Evolutionary conservation across 1,140 invertebrate genomes (phyloP).

Genomic region (Metaphire vulgaris): DNA sequence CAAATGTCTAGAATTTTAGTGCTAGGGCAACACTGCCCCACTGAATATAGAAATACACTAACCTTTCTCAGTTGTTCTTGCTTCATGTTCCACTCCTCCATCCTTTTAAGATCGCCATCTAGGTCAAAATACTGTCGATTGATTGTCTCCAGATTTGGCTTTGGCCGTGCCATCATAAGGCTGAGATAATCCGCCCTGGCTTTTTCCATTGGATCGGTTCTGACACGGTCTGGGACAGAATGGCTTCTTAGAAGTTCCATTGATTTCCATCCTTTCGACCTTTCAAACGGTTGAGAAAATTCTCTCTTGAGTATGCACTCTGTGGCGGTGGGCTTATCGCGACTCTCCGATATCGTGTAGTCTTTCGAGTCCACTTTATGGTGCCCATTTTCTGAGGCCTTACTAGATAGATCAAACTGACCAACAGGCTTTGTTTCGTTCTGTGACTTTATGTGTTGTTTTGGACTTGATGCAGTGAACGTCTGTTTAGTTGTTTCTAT

Average conservation of each 20-base stretch:
- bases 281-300: background rate
- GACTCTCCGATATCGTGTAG: too few relatives aligned
- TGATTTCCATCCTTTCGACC: background rate
- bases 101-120: conserved; percentile 58
- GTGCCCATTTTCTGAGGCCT: too few relatives aligned
- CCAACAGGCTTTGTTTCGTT: too few relatives aligned
- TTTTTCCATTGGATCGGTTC: background rate
- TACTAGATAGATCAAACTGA: too few relatives aligned
- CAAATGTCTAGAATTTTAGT: too few relatives aligned
- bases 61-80: conserved; percentile 20
- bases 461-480: too few relatives aligned
- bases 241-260: background rate
- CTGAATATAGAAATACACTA: too few relatives aligned
- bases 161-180: background rate
- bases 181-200: background rate
- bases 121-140: conserved; percentile 30
- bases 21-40: too few relatives aligned
- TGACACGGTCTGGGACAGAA: background rate
- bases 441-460: too few relatives aligned
- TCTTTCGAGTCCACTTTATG: too few relatives aligned
- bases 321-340: conserved; percentile 1
- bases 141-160: background rate
- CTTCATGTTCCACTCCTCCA: conserved; percentile 64
- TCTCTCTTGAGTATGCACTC: too few relatives aligned
- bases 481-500: too few relatives aligned